phyloP scores from a whole-genome alignment of 2,888 invertebrate species.

The Ophion obscuratus region DNA sequence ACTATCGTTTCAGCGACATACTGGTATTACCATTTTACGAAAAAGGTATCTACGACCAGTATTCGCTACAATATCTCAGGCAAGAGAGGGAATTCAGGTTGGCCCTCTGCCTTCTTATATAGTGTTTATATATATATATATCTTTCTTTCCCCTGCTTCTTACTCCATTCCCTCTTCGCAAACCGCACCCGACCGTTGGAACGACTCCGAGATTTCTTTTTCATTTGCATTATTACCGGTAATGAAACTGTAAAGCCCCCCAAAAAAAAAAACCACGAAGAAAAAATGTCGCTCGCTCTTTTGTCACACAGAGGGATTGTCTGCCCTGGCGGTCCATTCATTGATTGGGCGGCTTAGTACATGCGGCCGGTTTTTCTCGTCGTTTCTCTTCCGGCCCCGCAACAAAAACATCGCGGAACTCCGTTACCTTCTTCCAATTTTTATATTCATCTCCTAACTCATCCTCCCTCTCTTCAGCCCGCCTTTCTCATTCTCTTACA shows the following conservation, averaged over 20 bases:
- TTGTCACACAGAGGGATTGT: constrained; percentile 66
- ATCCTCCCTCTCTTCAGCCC: constrained; percentile 7
- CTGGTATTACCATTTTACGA: background rate
- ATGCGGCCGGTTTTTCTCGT: constrained; percentile 43
- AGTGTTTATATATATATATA: background rate
- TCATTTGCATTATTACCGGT: constrained; percentile 83
- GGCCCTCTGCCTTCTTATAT: constrained; percentile 17
- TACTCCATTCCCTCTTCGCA: constrained; percentile 49
- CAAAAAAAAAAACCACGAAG: constrained; percentile 64
- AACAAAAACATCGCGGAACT: constrained; percentile 51
- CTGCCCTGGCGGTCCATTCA: constrained; percentile 64
- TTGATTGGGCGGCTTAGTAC: constrained; percentile 66
- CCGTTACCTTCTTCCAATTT: constrained; percentile 59
- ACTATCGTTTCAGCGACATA: background rate
- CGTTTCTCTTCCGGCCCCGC: constrained; percentile 30
- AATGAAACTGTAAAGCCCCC: constrained; percentile 81
- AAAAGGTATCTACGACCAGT: background rate
- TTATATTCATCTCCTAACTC: constrained; percentile 55
- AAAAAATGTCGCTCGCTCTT: constrained; percentile 61
- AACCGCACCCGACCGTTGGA: constrained; percentile 52
- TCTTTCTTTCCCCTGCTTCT: background rate
- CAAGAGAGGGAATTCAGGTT: constrained; percentile 33
- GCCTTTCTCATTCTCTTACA: constrained; percentile 11
- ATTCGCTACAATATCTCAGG: constrained; percentile 36
- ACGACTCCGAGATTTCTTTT: constrained; percentile 79